phyloP scores from a whole-genome alignment of 2,888 invertebrate species.

The Leptinotarsa rubiginosa region DNA sequence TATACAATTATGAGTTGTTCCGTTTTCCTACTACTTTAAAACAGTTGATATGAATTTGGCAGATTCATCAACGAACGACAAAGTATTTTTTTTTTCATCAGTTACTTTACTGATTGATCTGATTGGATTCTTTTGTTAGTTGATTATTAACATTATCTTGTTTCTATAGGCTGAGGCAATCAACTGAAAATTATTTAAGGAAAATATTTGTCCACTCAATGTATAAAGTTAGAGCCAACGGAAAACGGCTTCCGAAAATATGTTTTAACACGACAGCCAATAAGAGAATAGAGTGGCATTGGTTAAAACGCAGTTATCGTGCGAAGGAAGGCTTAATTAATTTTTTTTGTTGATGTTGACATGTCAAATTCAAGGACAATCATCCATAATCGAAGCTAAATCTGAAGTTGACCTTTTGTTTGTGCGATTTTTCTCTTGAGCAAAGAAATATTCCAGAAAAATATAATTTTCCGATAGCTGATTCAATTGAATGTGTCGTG shows the following conservation, averaged over 20 bases:
- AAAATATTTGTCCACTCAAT: no score
- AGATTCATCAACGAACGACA: no score
- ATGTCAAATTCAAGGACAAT: constrained; percentile 8
- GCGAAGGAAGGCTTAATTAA: neutral
- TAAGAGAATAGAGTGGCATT: neutral
- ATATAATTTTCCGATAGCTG: neutral
- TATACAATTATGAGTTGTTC: no score
- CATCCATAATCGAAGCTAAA: neutral
- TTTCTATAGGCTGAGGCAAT: no score
- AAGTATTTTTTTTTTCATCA: no score
- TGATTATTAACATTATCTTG: no score
- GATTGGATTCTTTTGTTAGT: no score
- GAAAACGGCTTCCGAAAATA: neutral
- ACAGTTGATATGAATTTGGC: no score
- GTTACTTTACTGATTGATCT: no score
- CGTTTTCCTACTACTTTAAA: no score
- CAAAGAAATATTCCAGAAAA: neutral
- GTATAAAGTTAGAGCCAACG: no score
- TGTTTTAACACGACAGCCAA: neutral
- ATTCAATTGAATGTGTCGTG: neutral
- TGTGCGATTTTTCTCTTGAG: neutral
- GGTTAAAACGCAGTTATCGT: neutral
- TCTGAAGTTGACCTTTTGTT: constrained; percentile 19
- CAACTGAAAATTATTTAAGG: no score
- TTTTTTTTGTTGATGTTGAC: constrained; percentile 5